Percentiles rank a stretch among this genome's conserved stretches.
These are phyloP conservation scores for Drosophila antonietae DNA, from an alignment of 2,888 invertebrate species.

Conservation along the genomic window DNA sequence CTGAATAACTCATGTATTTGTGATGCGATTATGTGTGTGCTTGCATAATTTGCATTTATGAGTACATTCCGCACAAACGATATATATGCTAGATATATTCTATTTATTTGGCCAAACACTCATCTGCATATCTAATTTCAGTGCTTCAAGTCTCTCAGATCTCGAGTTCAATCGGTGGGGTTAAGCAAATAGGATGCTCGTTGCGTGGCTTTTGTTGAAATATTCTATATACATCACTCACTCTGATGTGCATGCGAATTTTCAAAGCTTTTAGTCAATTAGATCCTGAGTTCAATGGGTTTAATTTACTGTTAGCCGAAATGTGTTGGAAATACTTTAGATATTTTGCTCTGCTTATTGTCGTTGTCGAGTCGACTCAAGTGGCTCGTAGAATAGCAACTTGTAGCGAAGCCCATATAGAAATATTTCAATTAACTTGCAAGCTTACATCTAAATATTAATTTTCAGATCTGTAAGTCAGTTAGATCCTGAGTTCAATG, in stretches of 20 bases:
- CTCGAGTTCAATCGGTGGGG: not conserved
- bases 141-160: not conserved
- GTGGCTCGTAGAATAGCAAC: too few relatives aligned
- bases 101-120: slow-evolving; percentile 4
- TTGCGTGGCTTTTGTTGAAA: not conserved
- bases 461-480: not conserved
- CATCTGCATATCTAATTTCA: not conserved
- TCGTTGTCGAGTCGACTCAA: not conserved
- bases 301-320: not conserved
- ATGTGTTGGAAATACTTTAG: not conserved
- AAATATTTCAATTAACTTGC: not conserved
- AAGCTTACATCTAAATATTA: not conserved
- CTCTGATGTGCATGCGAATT: not conserved
- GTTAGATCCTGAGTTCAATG: not conserved
- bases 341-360: not conserved
- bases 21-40: slow-evolving; percentile 10
- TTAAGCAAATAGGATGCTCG: not conserved
- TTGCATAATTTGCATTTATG: slow-evolving; percentile 12
- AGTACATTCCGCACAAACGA: not conserved
- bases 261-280: not conserved
- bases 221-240: not conserved
- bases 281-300: not conserved
- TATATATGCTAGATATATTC: not conserved
- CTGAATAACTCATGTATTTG: slow-evolving; percentile 17
- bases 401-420: not conserved